phyloP scores from a whole-genome alignment of 2,888 invertebrate genomes.

The Torymus texanus region DNA sequence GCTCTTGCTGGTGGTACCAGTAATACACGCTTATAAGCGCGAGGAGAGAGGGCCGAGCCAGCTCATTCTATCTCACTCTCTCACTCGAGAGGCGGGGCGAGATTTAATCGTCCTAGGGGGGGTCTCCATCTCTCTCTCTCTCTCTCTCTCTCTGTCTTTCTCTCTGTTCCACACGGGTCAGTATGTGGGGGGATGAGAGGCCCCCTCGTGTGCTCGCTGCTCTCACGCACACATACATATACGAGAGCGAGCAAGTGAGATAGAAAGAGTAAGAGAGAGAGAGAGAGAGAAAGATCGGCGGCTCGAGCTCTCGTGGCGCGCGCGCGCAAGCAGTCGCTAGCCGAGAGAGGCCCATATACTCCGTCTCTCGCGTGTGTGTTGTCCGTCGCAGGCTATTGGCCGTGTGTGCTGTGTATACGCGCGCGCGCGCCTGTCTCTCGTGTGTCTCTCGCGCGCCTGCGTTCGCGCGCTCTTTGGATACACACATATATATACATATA shows the following conservation, averaged over 20 bases:
- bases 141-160: conserved; percentile 5
- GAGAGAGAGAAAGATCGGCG: conserved; percentile 51
- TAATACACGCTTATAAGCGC: neutral
- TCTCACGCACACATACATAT: conserved; percentile 60
- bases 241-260: conserved; percentile 58
- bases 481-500: too few relatives aligned
- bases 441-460: neutral
- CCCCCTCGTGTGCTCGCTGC: conserved; percentile 62
- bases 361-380: too few relatives aligned
- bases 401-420: conserved; percentile 23
- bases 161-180: conserved; percentile 41
- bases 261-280: conserved; percentile 20
- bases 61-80: conserved; percentile 2
- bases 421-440: conserved; percentile 1
- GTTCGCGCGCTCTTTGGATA: neutral
- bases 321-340: conserved; percentile 72
- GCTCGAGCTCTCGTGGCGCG: conserved; percentile 36
- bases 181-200: conserved; percentile 60
- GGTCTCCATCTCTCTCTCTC: conserved; percentile 45
- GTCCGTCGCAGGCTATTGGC: conserved; percentile 71
- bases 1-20: too few relatives aligned
- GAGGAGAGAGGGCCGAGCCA: conserved; percentile 34
- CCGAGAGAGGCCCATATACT: conserved; percentile 69
- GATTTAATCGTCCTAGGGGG: conserved; percentile 69
- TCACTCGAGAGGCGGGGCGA: conserved; percentile 56